Evolutionary conservation across 2,888 invertebrate species (phyloP), one percentile per base, ranked within the genome.

Genomic region (Venusia cambrica): DNA sequence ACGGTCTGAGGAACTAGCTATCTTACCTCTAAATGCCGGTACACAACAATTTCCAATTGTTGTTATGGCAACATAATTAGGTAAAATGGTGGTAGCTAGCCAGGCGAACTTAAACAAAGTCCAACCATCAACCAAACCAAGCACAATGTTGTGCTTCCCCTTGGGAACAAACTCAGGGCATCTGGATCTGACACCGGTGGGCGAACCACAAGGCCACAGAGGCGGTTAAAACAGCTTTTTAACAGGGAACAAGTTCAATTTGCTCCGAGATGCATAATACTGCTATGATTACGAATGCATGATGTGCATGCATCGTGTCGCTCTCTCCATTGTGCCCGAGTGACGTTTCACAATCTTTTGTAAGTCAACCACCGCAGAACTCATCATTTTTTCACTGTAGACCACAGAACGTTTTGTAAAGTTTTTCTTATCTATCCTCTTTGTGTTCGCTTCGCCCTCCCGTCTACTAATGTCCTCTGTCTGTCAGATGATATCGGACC

Each of bases 291-390:
- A 73, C 75, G 76, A 71, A 76, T 73, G 73, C 74, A 77, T 70
- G 73, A 66, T 72, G 73, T 65, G 64, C 69, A 65, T 69, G 71
- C 69, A 66, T 71, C 67, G 62, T 60, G 63, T 66, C 60, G 72
- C 78, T 78, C 77, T 83, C 78, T 74, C 78, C 66, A 76, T 80
- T 80, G 76, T 81, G 60, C 56, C 57, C 55, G 65, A 72, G 69
- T 77, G 76, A 78, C 70, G 70, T 74, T 78, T 77, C 73, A 74
- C 74, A 74, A 76, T 77, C 76, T 72, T 72, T 77, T 75, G 74
- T 74, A 49, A 49, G 48, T 35, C 30, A 54, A 60, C 70, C 60
- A 57, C 57, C 53, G 54, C 62, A 62, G 66, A 60, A 61, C 64
- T 65, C 68, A 62, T 71, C 62, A 66, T 69, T 74, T 66, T 71